Percentiles rank a stretch among this genome's conserved stretches.
These are phyloP conservation scores for Eleutherodactylus coqui DNA, from an alignment of 2,797 vertebrate genomes.

Conservation along the genomic window DNA sequence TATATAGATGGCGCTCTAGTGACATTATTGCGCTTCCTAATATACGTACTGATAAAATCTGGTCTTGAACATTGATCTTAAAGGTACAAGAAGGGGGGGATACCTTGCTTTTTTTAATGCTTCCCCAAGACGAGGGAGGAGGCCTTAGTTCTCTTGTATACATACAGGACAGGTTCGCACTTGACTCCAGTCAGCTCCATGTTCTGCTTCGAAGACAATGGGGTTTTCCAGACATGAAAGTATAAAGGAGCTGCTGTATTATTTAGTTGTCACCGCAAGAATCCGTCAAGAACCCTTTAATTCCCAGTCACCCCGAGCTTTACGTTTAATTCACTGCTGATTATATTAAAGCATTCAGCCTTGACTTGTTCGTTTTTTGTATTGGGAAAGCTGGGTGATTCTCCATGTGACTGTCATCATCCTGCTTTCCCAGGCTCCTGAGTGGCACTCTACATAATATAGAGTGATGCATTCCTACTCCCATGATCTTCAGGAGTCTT, in stretches of 20 bases:
- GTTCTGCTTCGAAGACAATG: background rate
- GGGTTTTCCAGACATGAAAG: background rate
- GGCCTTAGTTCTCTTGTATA: background rate
- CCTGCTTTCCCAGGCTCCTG: background rate
- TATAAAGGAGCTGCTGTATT: background rate
- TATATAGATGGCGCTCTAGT: background rate
- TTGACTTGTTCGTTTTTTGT: background rate
- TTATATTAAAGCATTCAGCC: background rate
- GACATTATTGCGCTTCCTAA: background rate
- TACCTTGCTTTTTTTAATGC: background rate
- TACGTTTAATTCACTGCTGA: background rate
- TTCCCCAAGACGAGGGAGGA: background rate
- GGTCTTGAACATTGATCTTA: background rate
- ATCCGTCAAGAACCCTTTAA: background rate
- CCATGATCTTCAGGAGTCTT: too few relatives aligned
- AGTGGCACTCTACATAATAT: background rate
- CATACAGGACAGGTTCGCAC: constrained; percentile 2
- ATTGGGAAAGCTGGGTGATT: background rate
- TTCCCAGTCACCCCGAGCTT: background rate
- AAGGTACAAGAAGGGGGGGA: background rate
- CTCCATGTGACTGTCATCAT: background rate
- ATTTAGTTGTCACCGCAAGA: background rate
- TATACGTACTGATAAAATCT: background rate
- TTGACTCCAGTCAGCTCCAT: background rate
- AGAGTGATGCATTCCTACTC: too few relatives aligned